These are phyloP conservation scores for Caenorhabditis virilis DNA, from an alignment of 2,888 invertebrate species.

Conservation along the genomic window DNA sequence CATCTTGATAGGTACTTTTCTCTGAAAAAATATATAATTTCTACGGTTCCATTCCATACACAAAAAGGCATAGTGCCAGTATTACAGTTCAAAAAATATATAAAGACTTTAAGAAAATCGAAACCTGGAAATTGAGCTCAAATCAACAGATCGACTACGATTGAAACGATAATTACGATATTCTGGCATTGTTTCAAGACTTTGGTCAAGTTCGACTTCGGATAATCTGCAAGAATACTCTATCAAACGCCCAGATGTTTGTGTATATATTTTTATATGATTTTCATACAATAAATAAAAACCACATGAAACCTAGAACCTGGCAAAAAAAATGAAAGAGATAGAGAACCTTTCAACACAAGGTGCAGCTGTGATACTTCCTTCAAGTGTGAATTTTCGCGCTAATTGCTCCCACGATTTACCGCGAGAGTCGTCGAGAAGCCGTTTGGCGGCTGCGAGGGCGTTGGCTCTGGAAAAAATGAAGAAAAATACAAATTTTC, in stretches of 20 bases:
- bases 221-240: conserved; percentile 48
- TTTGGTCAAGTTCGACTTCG: conserved; percentile 45
- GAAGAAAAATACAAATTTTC: neutral
- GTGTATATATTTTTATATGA: too few relatives aligned
- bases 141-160: conserved; percentile 51
- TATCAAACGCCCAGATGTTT: too few relatives aligned
- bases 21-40: conserved; percentile 29
- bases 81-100: neutral
- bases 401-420: conserved; percentile 50
- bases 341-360: conserved; percentile 42
- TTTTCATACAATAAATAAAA: too few relatives aligned
- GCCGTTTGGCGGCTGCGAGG: conserved; percentile 43
- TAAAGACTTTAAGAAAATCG: too few relatives aligned
- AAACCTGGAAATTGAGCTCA: conserved; percentile 48
- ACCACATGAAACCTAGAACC: conserved; percentile 4
- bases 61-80: neutral
- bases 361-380: conserved; percentile 39
- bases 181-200: conserved; percentile 43
- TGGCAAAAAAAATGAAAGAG: neutral
- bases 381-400: conserved; percentile 29
- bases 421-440: conserved; percentile 47
- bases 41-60: neutral
- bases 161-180: conserved; percentile 41
- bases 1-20: conserved; percentile 66
- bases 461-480: conserved; percentile 37